Conservation (phyloP, 2,113 vertebrate genomes). For the Artemisiospiza belli region DNA sequence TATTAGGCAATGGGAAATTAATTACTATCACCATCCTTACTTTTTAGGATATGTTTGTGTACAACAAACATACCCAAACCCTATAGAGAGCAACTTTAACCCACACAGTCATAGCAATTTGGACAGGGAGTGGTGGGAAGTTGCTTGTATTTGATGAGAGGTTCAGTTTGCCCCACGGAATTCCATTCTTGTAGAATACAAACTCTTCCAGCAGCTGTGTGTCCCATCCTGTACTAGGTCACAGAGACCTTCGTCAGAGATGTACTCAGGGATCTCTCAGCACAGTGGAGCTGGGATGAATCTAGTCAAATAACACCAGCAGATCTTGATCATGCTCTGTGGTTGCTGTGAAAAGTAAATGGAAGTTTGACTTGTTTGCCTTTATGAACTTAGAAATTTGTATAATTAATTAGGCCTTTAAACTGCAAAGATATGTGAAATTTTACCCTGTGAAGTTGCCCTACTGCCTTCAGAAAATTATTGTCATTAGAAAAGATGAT, state of each 20-base stretch:
- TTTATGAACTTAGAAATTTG: neutral
- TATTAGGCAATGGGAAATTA: neutral
- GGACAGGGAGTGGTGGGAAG: neutral
- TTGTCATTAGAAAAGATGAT: neutral
- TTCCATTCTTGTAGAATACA: neutral
- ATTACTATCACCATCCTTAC: neutral
- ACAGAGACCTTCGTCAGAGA: neutral
- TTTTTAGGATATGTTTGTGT: neutral
- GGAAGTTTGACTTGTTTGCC: neutral
- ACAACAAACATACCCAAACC: neutral
- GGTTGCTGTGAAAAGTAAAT: neutral
- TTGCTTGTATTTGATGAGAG: neutral
- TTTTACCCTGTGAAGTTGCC: neutral
- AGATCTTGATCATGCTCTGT: neutral
- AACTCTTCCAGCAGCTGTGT: neutral
- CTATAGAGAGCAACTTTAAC: neutral
- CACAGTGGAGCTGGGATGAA: neutral
- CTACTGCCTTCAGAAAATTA: neutral
- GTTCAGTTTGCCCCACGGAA: neutral
- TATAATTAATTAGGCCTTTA: neutral
- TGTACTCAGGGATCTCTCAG: no score
- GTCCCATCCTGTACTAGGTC: neutral
- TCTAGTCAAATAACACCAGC: neutral
- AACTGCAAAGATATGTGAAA: neutral
- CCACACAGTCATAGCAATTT: rapidly evolving